phyloP scores from a whole-genome alignment of 2,113 vertebrate species.

The Atrichornis clamosus region DNA sequence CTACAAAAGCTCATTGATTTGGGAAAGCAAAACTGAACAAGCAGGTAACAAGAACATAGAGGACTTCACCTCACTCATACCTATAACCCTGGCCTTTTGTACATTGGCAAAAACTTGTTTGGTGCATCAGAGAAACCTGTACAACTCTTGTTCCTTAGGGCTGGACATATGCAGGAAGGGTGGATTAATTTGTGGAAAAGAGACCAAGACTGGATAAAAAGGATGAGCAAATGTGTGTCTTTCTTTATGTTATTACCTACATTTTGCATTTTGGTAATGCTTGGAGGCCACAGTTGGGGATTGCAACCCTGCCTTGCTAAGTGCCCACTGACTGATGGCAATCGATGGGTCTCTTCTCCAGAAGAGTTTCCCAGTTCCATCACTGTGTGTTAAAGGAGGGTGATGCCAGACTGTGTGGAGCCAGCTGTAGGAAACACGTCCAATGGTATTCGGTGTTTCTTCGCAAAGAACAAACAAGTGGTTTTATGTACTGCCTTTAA shows the following conservation, averaged over 20 bases:
- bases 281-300: not conserved
- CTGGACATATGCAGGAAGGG: not conserved
- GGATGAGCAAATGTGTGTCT: not conserved
- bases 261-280: not conserved
- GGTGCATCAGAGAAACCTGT: not conserved
- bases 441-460: not conserved
- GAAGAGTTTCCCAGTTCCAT: not conserved
- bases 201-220: not conserved
- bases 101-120: not conserved
- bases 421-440: not conserved
- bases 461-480: not conserved
- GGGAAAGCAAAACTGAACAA: not conserved
- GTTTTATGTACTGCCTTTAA: not conserved
- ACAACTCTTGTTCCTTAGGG: not conserved
- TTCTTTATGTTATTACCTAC: not conserved
- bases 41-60: not conserved
- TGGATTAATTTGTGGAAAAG: not conserved
- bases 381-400: not conserved
- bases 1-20: not conserved
- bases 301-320: not conserved
- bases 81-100: not conserved
- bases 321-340: not conserved
- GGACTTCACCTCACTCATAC: not conserved
- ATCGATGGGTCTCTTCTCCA: rapidly evolving
- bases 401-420: constrained; percentile 1